Evolutionary conservation across 2,797 vertebrate species (phyloP), one percentile per base, ranked within the genome.

Genomic region (Helarctos malayanus): DNA sequence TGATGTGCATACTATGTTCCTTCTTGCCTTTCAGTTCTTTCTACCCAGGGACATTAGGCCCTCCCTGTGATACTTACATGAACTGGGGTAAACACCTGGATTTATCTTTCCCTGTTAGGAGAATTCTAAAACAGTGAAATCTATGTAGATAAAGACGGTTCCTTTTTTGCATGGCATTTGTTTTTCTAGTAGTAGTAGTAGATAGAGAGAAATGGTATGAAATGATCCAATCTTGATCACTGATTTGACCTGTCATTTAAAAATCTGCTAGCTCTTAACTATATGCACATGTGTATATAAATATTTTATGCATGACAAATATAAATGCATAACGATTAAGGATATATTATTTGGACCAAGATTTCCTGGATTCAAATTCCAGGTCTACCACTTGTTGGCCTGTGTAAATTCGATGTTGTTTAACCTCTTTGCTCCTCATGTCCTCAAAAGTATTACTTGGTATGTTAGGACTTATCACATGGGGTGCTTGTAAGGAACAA

Each of bases 1-100:
- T 41, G 25, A 14, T 5, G 3, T 25, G 2, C 11, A 75, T 5
- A 3, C 7, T 2, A 21, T 25, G 16, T 1, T 25, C 7, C 3
- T 32, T 63, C 41, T 7, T 15, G 19, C 6, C 29, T 78, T 56
- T 56, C 8, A 2, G 3, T 27, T 57, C 8, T 78, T 2, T 57
- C 21, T 57, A 47, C 13, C 27, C 0, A 47, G 21, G 35, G 9
- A 65, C 5, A 45, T 13, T 21, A n/a, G 11, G 1, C 0, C 8
- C 15, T 81, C 23, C n/a, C 45, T 21, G 6, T 19, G 73, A 76
- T 83, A 75, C 5, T 18, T 18, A 35, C 14, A 63, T 23, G 18
- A 93, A 45, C 5, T 69, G 27, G 14, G 1, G 41, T 54, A 65
- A 19, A 96, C 7, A 25, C 7, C 4, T 69, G 7, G 4, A 91